Base-by-base conservation (phyloP, 2,888 invertebrate species). In the Brassicogethes aeneus region DNA sequence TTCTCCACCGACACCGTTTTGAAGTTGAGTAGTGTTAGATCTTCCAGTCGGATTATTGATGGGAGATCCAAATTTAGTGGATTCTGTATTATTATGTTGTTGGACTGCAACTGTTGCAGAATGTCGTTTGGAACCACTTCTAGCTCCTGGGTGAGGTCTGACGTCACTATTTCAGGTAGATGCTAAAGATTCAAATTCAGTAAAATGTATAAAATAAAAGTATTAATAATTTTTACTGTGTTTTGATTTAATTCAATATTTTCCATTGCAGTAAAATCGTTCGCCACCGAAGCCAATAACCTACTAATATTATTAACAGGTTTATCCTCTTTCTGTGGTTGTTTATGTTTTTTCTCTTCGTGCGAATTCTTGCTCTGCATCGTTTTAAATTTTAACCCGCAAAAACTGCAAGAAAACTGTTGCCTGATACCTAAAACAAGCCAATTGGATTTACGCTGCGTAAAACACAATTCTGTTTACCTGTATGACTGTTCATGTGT, bases 401-500 rank as follows among this genome's bases (percentile, higher is more conserved):
- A 23, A 10, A 23, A 23, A 10, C 23, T 23, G 10, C 23, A 23
- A n/a, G n/a, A n/a, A n/a, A n/a, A n/a, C n/a, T n/a, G n/a, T n/a
- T n/a, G n/a, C n/a, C n/a, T n/a, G n/a, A n/a, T n/a, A n/a, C n/a
- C n/a, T n/a, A n/a, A n/a, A n/a, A n/a, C n/a, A n/a, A n/a, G n/a
- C n/a, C n/a, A n/a, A n/a, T n/a, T n/a, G n/a, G n/a, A n/a, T n/a
- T n/a, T n/a, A n/a, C n/a, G n/a, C n/a, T n/a, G n/a, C n/a, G n/a
- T n/a, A n/a, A 23, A 23, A 7, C 23, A 23, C 5, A 5, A 23
- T 10, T 23, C 12, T 7, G 3, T 5, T 53, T 53, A 71, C 75
- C 76, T 32, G 76, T 77, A 59, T 82, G 82, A 3, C 79, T 69
- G 15, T 77, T 69, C 76, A 80, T 78, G 59, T 83, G 83, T 3